Evolutionary conservation across 1,140 invertebrate species (phyloP), one percentile per base, ranked within the genome.

Genomic region (Bombus waltoni): DNA sequence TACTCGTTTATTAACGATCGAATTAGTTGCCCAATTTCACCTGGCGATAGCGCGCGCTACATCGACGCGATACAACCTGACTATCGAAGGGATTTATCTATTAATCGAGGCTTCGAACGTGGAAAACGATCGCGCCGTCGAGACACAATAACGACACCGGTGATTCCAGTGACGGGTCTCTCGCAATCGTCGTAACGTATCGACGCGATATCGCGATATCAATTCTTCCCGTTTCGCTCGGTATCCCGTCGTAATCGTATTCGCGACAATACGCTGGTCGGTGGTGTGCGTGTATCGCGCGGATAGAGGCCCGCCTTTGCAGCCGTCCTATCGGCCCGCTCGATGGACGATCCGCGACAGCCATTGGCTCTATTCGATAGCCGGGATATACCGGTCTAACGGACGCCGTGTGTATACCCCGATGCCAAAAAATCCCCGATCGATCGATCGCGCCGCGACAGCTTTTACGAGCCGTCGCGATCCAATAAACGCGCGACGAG

Each of bases 201-300:
- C 82, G 74, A 3, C 32, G 38, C 62, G 81, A 78, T 83, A 83
- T 83, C 82, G 75, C 75, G 66, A 84, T 84, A 84, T 84, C 82
- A 84, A 79, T 84, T 84, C 75, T 72, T 84, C 9, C 47, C 82
- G 53, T 71, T 65, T 70, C 44, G 66, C 44, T 15, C 47, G 68
- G n/a, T 84, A 59, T 71, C 75, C 59, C 40, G 40, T 84, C 82
- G 82, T 84, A 84, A 84, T 77, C 82, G 82, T 79, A 84, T 84
- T 79, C 82, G 82, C 82, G 82, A 84, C 82, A 38, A 84, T 84
- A 79, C 73, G 47, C 47, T 70, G n/a, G 13, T 32, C n/a, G 59
- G 5, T 32, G 72, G 32, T 35, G n/a, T 38, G 44, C 9, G 35
- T 32, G 32, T 32, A 32, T 62, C 18, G 38, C 68, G 25, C 25